Evolutionary conservation across 2,797 vertebrate species (phyloP), one percentile per base, ranked within the genome.

Genomic region (Pseudochirops cupreus): DNA sequence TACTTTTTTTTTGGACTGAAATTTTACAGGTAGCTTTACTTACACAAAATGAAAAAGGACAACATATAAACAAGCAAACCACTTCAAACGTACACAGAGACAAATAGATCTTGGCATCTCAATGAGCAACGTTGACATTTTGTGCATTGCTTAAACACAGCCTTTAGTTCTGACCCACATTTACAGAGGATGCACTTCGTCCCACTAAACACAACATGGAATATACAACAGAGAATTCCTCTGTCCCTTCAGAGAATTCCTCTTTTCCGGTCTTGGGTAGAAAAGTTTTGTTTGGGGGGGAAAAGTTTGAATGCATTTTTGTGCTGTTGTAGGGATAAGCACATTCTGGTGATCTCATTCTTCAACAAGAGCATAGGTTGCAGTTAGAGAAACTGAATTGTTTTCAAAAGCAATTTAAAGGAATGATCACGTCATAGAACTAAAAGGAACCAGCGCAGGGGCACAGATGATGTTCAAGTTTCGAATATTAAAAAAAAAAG

Each of bases 1-100:
- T 97, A 96, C 97, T 98, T 97, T 39, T 59, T 97, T 97, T 98
- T 98, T 98, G 98, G 98, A 98, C 98, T 98, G 97, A 98, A 98
- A 97, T 98, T 98, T 98, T 98, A 99, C 98, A 99, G 98, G 98
- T 98, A 98, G 98, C 95, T 97, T 98, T 98, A 98, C 97, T 98
- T 97, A 98, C 97, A 98, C 94, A 97, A 97, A 96, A 98, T 98
- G 98, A 96, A 98, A 98, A 98, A 98, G 97, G 98, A 98, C 97
- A 97, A 98, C 96, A 97, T 50, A 96, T 55, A 91, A 97, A 98
- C 96, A 98, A 98, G 98, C 97, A 97, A 98, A 97, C 92, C 95
- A 96, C 96, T 96, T 46, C 21, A 98, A 98, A 98, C 96, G 94
- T 95, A 97, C 95, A 93, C 96, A 96, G 97, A 98, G 98, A 98